Conservation (phyloP, 2,113 vertebrate species). For the Podilymbus podiceps region DNA sequence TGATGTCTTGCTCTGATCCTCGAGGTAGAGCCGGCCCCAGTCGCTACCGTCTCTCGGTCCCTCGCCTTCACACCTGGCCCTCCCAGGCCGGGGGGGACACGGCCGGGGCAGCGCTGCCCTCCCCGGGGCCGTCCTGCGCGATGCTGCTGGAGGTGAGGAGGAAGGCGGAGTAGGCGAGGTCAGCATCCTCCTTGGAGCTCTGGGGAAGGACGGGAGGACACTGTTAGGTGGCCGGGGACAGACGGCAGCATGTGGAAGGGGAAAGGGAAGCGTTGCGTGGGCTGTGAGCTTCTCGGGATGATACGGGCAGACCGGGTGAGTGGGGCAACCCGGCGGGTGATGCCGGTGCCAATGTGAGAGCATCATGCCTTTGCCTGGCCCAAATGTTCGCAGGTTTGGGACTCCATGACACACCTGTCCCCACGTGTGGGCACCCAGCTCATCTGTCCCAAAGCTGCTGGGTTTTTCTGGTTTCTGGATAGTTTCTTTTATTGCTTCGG, state of each 20-base stretch:
- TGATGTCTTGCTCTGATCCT: neutral
- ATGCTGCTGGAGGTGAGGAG: constrained; percentile 51
- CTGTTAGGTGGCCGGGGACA: rapidly evolving
- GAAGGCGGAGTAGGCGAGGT: constrained; percentile 71
- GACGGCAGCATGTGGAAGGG: neutral
- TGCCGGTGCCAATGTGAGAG: rapidly evolving
- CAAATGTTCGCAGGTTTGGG: neutral
- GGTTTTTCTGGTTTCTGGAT: neutral
- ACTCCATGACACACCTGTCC: rapidly evolving
- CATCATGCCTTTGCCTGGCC: rapidly evolving
- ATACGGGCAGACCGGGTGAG: rapidly evolving
- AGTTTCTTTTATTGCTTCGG: no score
- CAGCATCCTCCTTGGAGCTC: constrained; percentile 77
- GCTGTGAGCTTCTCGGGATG: neutral
- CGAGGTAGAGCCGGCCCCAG: neutral
- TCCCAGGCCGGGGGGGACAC: rapidly evolving
- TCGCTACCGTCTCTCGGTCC: neutral
- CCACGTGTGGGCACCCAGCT: neutral
- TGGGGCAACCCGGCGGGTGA: rapidly evolving
- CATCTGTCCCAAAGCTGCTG: neutral
- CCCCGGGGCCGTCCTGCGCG: neutral
- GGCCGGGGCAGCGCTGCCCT: neutral
- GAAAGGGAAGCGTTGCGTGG: neutral
- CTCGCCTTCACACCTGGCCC: neutral
- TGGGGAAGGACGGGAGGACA: constrained; percentile 5